A percentile compares a stretch with the other conserved stretches of the same genome.
Conservation (phyloP, 2,797 vertebrate genomes). For the Sebastes wilsoni region DNA sequence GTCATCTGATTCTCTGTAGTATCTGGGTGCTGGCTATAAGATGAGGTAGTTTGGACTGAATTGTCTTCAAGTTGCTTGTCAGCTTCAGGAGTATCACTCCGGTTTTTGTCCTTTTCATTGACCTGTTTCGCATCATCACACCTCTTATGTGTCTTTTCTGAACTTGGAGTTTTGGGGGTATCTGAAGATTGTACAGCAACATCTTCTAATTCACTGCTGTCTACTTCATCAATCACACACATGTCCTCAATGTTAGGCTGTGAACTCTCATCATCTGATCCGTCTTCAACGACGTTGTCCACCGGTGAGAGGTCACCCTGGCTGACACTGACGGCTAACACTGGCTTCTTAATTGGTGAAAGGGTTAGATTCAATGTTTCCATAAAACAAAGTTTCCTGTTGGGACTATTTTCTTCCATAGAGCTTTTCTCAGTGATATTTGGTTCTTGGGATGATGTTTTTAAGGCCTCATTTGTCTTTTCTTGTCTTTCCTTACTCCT, state of each 20-base stretch:
- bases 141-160: background rate
- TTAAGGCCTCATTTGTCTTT: background rate
- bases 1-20: background rate
- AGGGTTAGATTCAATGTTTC: slow-evolving; percentile 95
- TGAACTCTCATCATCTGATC: slow-evolving; percentile 16
- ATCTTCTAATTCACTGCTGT: slow-evolving; percentile 49
- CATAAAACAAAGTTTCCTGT: slow-evolving; percentile 96
- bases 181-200: background rate
- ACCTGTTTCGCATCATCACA: background rate
- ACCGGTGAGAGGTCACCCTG: background rate
- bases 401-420: slow-evolving; percentile 80
- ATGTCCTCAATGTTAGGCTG: slow-evolving; percentile 70
- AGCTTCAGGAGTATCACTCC: background rate
- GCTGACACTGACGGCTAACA: background rate
- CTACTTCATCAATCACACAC: slow-evolving; percentile 74
- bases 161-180: background rate
- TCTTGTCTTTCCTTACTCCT: slow-evolving; percentile 21
- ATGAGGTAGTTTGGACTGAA: slow-evolving; percentile 20
- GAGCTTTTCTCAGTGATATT: slow-evolving; percentile 27
- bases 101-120: background rate
- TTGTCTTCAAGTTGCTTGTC: slow-evolving; percentile 3
- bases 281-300: background rate
- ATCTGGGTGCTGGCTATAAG: background rate
- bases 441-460: slow-evolving; percentile 41
- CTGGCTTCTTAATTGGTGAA: slow-evolving; percentile 91